Evolutionary conservation across 2,113 vertebrate genomes (phyloP), one percentile per base, ranked within the genome.

Genomic region (Onychostoma macrolepis): DNA sequence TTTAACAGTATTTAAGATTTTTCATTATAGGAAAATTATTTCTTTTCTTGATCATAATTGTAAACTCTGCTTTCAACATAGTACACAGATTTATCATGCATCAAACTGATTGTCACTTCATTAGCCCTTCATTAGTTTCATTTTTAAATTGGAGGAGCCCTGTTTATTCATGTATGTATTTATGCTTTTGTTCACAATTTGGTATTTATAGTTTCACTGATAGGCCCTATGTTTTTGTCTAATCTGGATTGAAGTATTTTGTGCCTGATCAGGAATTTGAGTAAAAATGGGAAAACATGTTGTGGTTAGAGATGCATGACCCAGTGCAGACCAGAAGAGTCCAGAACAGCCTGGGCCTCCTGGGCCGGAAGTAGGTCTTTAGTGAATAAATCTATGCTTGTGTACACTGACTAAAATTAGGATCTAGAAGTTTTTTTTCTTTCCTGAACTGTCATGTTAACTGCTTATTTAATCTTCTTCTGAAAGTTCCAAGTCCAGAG

Each of bases 251-350:
- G 90, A 71, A 26, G 76, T 77, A 45, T 88, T 78, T 43, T 28
- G 30, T 56, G 56, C 90, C 90, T 90, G 61, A 87, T 88, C 87
- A 90, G 91, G 91, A 89, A 90, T 86, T 79, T 21, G 38, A 30
- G 87, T 90, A 30, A 48, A 38, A 77, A 85, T 48, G 24, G 71
- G 63, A 79, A 72, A 77, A 4, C 65, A 53, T 89, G 65, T 83
- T 89, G 89, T 41, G 90, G 90, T 87, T 63, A 65, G 80, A 38
- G 38, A 75, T 6, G 15, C 87, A 85, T 88, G 87, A 93, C 91
- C 91, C 87, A 84, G 61, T 41, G 1, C 19, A 17, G 11, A 36
- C 28, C 19, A 24, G 33, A 63, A 17, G 45, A 30, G 26, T 45
- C 6, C 17, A 19, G 30, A 71, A 26, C 75, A 38, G 30, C 41